Base-by-base conservation (phyloP, 2,113 vertebrate species). In the Mesocricetus auratus region DNA sequence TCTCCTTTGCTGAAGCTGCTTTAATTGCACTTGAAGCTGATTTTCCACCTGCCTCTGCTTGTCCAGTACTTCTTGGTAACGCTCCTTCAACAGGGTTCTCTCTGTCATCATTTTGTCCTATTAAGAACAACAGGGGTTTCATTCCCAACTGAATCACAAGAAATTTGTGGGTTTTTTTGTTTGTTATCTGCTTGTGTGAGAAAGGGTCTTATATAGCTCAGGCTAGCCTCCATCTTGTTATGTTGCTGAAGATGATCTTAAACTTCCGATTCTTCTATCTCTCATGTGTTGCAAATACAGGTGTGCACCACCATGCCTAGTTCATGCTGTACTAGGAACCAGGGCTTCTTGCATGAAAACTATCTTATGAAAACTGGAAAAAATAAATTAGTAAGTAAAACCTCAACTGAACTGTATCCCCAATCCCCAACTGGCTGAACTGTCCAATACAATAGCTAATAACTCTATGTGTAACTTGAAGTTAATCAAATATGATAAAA, bases 71-170 rank as follows among this genome's bases (percentile, higher is more conserved):
- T 98, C 98, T 93, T 99, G 98, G 90, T 98, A 99, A 2, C 98
- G 98, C 36, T 99, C 98, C 95, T 99, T 99, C 96, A 99, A 42
- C 82, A 98, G n/a, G 1, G 98, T 98, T 96, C 99, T 96, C 96
- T 99, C 98, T 0, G 97, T 98, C 97, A 99, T 98, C 98, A 99
- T 98, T 89, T 99, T 98, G 97, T 98, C 98, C 99, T 99, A 94
- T 92, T 91, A 89, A 0, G 1, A 60, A 83, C 17, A 96, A 93
- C 0, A n/a, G 5, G 21, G 96, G 53, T 56, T 77, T 39, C 85
- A 83, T 81, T 45, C 29, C 50, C 31, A 60, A 77, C 33, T 60
- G 77, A 86, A 92, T 12, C 53, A 33, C 17, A 93, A 90, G 94
- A 78, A 93, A 66, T 22, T 81, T 82, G n/a, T 33, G 33, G 45